Percentiles rank a stretch among this genome's conserved stretches.
phyloP scores from a whole-genome alignment of 1,140 invertebrate genomes.

The Drosophila pseudoobscura region DNA sequence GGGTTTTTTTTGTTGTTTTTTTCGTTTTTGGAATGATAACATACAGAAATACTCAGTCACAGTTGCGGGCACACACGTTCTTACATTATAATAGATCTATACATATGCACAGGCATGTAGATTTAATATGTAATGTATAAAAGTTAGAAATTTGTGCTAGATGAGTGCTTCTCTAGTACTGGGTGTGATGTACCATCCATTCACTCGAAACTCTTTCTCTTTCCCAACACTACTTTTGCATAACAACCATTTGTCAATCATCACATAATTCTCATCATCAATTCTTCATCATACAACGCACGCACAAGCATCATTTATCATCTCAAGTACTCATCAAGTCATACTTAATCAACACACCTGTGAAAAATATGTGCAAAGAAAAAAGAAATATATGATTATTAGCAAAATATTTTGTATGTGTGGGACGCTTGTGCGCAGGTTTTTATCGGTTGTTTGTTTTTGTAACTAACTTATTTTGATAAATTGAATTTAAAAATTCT shows the following conservation, averaged over 20 bases:
- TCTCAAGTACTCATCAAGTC: slow-evolving; percentile 41
- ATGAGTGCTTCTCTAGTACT: slow-evolving; percentile 27
- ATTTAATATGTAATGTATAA: slow-evolving; percentile 45
- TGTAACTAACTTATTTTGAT: slow-evolving; percentile 26
- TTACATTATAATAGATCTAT: slow-evolving; percentile 13
- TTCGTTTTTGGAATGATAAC: slow-evolving; percentile 57
- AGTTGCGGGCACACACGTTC: slow-evolving; percentile 33
- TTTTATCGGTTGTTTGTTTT: neutral
- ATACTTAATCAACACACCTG: slow-evolving; percentile 61
- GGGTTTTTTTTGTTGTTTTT: slow-evolving; percentile 12
- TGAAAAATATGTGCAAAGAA: slow-evolving; percentile 51
- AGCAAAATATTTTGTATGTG: neutral
- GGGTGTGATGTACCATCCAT: slow-evolving; percentile 2
- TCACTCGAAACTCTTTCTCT: slow-evolving; percentile 19
- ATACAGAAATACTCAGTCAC: slow-evolving; percentile 55
- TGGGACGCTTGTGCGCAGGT: neutral
- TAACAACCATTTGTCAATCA: slow-evolving; percentile 56
- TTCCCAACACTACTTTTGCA: slow-evolving; percentile 4
- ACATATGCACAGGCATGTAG: neutral
- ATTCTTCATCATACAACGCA: slow-evolving; percentile 19
- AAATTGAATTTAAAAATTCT: slow-evolving; percentile 31
- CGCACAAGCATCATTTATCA: slow-evolving; percentile 45
- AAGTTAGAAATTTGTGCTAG: slow-evolving; percentile 64
- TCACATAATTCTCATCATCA: slow-evolving; percentile 47
- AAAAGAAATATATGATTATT: slow-evolving; percentile 44